Base-by-base conservation (phyloP, 2,888 invertebrate species). In the Xylocampa areola region DNA sequence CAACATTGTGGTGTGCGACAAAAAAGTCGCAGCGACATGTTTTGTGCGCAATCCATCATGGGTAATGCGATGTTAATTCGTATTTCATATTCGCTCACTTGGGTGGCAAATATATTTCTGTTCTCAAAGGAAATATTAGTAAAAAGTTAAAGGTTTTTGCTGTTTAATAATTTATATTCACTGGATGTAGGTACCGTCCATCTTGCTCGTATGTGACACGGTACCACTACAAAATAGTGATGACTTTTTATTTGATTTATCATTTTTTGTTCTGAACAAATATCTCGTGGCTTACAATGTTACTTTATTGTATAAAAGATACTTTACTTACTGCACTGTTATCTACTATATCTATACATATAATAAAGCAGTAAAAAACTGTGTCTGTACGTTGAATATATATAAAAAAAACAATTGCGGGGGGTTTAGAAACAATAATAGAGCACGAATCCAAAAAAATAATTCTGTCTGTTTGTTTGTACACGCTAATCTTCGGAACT, bases 101-200 rank as follows among this genome's bases (percentile, higher is more conserved):
- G 68, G 68, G 69, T 69, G 57, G 68, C 41, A 55, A 62, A 59
- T 37, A 44, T 33, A 33, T 54, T 55, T 45, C 10, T 49, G 36
- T 47, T 1, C 10, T 25, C 5, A 21, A 21, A 10, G 13, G 25
- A 36, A 64, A 36, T 44, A 23, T 36, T 1, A 0, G 27, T 21
- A 52, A 49, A 49, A 68, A 43, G 21, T 17, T 16, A 0, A 14
- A 17, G 21, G 4, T 43, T 62, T 50, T 65, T 62, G 7, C 21
- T 14, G 1, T n/a, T n/a, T 16, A 32, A 11, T 54, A 50, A 61
- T 43, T 62, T 43, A 47, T 43, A 47, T 37, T 25, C 5, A 23
- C 5, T 36, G 36, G 8, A 35, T 53, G 27, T n/a, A n/a, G n/a
- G n/a, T 41, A 48, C 11, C 0, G 32, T 17, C 14, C 19, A 35